Conservation (phyloP, 2,113 vertebrate species). For the Madoqua kirkii region DNA sequence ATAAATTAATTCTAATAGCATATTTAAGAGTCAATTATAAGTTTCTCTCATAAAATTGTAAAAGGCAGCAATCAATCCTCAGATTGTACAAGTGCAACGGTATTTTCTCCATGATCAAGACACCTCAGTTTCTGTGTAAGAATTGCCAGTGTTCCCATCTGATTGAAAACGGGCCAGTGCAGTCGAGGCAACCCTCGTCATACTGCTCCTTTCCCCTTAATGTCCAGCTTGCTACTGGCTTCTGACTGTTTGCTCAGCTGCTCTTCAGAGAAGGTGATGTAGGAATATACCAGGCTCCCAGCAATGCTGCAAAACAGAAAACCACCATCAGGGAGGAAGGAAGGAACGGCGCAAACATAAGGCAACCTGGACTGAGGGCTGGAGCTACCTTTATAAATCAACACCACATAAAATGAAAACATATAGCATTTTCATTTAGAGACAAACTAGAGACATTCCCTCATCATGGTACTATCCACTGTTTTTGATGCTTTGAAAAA, state of each 20-base stretch:
- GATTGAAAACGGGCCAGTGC: not conserved
- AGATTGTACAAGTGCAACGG: constrained; percentile 57
- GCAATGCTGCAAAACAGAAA: constrained; percentile 87
- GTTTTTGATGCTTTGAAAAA: not conserved
- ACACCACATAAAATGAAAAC: not conserved
- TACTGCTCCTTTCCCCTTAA: constrained; percentile 84
- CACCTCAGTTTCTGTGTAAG: not conserved
- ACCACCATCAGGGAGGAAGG: not conserved
- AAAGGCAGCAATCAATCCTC: constrained; percentile 75
- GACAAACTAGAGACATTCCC: not conserved
- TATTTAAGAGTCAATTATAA: constrained; percentile 55
- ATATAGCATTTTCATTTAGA: not conserved
- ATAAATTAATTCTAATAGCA: constrained; percentile 69
- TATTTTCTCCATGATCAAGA: not conserved
- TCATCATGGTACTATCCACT: not conserved
- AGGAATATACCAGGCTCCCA: constrained; percentile 96
- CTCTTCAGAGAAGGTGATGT: constrained; percentile 94
- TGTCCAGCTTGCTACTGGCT: constrained; percentile 80
- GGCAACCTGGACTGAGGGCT: not conserved
- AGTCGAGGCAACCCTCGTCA: constrained; percentile 57
- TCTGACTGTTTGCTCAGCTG: constrained; percentile 85
- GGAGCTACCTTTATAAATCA: not conserved
- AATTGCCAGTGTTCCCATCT: not conserved
- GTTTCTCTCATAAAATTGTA: constrained; percentile 46
- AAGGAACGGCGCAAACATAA: not conserved